Evolutionary conservation across 2,888 invertebrate genomes (phyloP).

Genomic region (Microlaimidae sp.): DNA sequence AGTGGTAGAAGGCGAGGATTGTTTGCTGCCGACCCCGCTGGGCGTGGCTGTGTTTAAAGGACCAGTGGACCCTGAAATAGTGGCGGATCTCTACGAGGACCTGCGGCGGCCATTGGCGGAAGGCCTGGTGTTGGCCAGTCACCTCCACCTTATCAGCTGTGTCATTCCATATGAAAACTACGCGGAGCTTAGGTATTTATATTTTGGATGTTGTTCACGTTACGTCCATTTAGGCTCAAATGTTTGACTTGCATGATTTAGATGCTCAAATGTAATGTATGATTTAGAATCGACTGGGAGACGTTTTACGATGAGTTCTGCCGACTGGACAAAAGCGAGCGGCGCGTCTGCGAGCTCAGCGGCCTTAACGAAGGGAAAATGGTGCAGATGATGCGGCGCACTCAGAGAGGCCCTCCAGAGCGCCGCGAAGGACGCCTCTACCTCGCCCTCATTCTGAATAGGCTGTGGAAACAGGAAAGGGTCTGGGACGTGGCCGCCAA

Average conservation of each 20-base stretch:
- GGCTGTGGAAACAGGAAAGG: constrained; percentile 43
- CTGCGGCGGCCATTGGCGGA: constrained; percentile 51
- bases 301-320: no score
- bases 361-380: not conserved
- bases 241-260: no score
- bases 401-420: no score
- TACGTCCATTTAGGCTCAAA: no score
- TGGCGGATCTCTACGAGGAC: constrained; percentile 56
- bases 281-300: no score
- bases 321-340: not conserved
- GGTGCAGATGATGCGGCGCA: not conserved
- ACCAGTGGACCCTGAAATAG: constrained; percentile 56
- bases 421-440: constrained; percentile 68
- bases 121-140: constrained; percentile 58
- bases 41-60: constrained; percentile 70
- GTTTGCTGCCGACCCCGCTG: constrained; percentile 39
- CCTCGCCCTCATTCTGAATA: constrained; percentile 62
- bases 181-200: no score
- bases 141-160: constrained; percentile 68
- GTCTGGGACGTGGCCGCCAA: constrained; percentile 48
- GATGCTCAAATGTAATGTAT: no score
- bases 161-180: constrained; percentile 59
- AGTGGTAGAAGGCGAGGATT: constrained; percentile 17
- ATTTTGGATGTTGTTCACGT: no score
- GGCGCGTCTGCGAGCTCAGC: not conserved